Evolutionary conservation across 2,113 vertebrate species (phyloP).

Genomic region (Hemicordylus capensis): DNA sequence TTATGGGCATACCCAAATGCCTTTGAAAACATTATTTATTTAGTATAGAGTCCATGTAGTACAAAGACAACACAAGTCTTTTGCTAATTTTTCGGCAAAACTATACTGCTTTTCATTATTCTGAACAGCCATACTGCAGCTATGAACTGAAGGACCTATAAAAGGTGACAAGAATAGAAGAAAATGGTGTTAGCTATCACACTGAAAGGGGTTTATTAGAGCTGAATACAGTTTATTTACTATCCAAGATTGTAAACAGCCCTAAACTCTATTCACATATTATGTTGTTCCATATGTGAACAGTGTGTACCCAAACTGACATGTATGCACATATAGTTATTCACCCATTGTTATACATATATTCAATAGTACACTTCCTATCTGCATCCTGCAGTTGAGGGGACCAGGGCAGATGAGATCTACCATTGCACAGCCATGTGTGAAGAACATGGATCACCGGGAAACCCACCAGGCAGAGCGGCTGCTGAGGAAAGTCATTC

Average conservation of each 20-base stretch:
- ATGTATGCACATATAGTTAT: no score
- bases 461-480: no score
- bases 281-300: no score
- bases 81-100: slow-evolving; percentile 30
- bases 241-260: background rate
- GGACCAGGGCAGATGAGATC: no score
- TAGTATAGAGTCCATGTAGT: slow-evolving; percentile 1
- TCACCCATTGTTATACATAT: no score
- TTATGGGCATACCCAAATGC: background rate
- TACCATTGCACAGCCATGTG: no score
- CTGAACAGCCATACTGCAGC: slow-evolving; percentile 26
- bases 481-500: no score
- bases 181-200: background rate
- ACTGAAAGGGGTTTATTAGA: background rate
- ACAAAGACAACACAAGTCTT: background rate
- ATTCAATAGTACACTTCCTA: no score
- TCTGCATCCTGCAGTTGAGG: no score
- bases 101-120: slow-evolving; percentile 37
- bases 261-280: no score
- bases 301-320: no score
- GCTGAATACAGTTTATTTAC: background rate
- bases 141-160: slow-evolving; percentile 51
- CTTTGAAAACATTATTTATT: background rate
- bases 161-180: background rate
- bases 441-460: no score